Conservation (phyloP, 2,797 vertebrate genomes). For the Sternotherus odoratus region DNA sequence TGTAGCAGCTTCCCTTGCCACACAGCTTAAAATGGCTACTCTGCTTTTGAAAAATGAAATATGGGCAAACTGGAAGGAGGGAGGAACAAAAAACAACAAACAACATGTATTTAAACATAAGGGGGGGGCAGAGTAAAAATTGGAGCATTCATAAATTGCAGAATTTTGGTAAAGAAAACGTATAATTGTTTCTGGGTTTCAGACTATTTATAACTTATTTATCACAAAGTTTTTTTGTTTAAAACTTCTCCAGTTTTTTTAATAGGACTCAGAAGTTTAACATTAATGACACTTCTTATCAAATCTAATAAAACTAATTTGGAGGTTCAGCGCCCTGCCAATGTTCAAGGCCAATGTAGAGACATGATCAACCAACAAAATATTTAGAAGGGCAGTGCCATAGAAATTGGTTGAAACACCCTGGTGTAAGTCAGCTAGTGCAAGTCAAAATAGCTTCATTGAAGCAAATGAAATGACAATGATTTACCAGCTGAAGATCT, state of each 20-base stretch:
- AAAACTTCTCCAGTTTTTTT: no score
- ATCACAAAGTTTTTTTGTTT: slow-evolving; percentile 29
- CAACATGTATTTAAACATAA: no score
- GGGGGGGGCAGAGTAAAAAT: background rate
- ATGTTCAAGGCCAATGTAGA: background rate
- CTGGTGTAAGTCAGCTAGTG: background rate
- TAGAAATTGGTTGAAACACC: background rate
- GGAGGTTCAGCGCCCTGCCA: background rate
- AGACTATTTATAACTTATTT: background rate
- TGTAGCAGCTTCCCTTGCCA: no score
- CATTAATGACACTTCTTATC: slow-evolving; percentile 18
- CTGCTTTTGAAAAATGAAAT: no score
- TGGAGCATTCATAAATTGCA: slow-evolving; percentile 44
- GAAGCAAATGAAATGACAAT: background rate
- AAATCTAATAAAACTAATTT: slow-evolving; percentile 23
- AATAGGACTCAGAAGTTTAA: background rate
- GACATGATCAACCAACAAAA: background rate
- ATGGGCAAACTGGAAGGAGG: no score
- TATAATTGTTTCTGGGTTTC: slow-evolving; percentile 14
- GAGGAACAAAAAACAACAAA: no score
- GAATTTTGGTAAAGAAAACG: slow-evolving; percentile 23
- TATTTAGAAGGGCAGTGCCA: background rate
- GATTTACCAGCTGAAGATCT: background rate
- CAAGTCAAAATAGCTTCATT: background rate
- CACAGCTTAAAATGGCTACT: no score